A percentile compares a stretch with the other conserved stretches of the same genome.
Evolutionary conservation across 92 coral and sea anemone species (phyloP).

Genomic region (Phenganax subtilis): DNA sequence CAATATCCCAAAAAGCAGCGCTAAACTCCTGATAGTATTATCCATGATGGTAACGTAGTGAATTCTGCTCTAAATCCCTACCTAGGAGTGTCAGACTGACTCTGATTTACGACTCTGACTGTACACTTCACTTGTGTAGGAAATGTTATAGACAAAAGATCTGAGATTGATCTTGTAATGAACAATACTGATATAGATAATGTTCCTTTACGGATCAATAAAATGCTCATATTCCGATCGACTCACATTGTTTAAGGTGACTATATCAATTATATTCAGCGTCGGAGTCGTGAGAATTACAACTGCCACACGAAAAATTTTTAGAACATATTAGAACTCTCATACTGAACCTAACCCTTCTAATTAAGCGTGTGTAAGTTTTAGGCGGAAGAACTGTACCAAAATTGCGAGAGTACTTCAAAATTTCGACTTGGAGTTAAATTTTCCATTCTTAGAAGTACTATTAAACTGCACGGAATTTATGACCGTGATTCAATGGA

Average conservation of each 20-base stretch:
- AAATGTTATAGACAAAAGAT: constrained; percentile 20
- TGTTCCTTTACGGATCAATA: constrained; percentile 25
- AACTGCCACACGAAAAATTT: background rate
- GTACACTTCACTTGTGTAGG: constrained; percentile 7
- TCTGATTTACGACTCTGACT: background rate
- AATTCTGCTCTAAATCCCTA: background rate
- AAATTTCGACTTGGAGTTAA: too few species aligned
- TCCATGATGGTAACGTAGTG: background rate
- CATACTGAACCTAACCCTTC: too few species aligned
- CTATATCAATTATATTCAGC: constrained; percentile 26
- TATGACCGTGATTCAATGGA: too few species aligned
- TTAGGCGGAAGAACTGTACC: background rate
- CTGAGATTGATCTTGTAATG: constrained; percentile 14
- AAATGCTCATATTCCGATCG: background rate
- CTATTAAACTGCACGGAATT: too few species aligned
- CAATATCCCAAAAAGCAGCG: background rate
- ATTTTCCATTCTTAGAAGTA: too few species aligned
- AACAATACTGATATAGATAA: constrained; percentile 34
- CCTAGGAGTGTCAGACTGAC: constrained; percentile 4
- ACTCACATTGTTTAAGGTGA: constrained; percentile 4
- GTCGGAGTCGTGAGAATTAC: constrained; percentile 6
- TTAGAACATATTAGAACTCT: too few species aligned
- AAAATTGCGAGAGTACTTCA: background rate
- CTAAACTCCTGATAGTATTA: background rate
- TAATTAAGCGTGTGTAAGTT: too few species aligned